phyloP scores from a whole-genome alignment of 2,797 vertebrate genomes.

The Esox masquinongy region DNA sequence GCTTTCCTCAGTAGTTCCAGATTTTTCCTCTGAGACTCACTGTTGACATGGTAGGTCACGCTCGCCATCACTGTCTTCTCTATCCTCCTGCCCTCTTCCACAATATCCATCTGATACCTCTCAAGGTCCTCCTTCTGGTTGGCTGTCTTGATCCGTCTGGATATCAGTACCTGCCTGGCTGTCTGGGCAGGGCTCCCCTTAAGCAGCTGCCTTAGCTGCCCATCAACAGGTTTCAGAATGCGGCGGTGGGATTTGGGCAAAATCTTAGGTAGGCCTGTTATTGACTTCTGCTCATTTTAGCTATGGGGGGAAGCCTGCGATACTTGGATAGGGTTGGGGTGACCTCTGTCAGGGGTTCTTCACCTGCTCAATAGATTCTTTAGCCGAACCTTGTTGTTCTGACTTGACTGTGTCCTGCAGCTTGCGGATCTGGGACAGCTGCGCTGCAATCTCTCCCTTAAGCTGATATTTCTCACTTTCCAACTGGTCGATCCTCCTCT shows the following conservation, averaged over 20 bases:
- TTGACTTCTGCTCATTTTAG: neutral
- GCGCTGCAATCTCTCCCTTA: no score
- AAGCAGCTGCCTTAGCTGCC: no score
- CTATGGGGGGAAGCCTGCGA: neutral
- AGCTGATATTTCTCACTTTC: no score
- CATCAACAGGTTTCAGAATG: no score
- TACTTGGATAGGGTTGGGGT: neutral
- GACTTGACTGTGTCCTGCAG: no score
- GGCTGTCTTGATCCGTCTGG: neutral
- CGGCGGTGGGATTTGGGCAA: no score
- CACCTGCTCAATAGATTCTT: neutral
- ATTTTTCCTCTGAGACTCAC: slow-evolving; percentile 59
- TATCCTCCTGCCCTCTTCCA: slow-evolving; percentile 2
- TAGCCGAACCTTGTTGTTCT: no score
- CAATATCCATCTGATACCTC: slow-evolving; percentile 11
- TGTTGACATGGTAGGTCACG: slow-evolving; percentile 47
- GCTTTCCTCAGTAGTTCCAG: slow-evolving; percentile 51
- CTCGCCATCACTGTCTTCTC: slow-evolving; percentile 8
- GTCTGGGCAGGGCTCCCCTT: neutral
- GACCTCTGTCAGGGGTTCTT: neutral
- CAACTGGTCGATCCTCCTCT: no score
- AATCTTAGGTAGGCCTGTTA: no score
- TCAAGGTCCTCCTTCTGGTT: slow-evolving; percentile 4
- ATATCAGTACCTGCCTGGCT: neutral
- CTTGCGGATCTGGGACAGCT: neutral